Percentiles rank a stretch among this genome's conserved stretches.
Evolutionary conservation across 2,113 vertebrate species (phyloP).

Genomic region (Cyprinodon tularosa): DNA sequence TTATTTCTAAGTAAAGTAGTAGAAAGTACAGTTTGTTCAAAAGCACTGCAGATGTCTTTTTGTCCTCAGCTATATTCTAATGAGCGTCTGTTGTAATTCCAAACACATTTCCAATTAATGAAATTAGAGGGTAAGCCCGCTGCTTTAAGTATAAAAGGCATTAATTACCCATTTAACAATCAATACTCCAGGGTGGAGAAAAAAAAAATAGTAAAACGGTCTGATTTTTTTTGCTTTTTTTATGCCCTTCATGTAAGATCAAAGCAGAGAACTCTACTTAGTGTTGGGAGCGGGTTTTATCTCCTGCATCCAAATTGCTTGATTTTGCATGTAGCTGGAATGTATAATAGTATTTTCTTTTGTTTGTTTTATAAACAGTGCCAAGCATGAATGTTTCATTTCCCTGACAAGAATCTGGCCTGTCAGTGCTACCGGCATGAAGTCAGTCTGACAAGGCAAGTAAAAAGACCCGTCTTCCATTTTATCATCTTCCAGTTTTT

Average conservation of each 20-base stretch:
- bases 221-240: background rate
- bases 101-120: background rate
- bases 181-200: background rate
- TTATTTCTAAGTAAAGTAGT: background rate
- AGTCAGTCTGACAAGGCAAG: background rate
- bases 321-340: slow-evolving; percentile 1
- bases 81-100: background rate
- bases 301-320: slow-evolving; percentile 3
- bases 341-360: background rate
- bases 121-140: background rate
- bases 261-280: background rate
- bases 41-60: background rate
- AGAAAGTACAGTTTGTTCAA: background rate
- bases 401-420: background rate
- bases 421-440: background rate
- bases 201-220: background rate
- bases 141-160: background rate
- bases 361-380: background rate
- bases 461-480: background rate
- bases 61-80: background rate
- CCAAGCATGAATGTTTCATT: background rate
- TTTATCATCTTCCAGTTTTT: background rate
- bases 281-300: background rate
- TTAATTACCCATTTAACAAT: background rate
- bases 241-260: background rate